Base-by-base conservation (phyloP, 2,113 vertebrate species). In the Sander lucioperca region DNA sequence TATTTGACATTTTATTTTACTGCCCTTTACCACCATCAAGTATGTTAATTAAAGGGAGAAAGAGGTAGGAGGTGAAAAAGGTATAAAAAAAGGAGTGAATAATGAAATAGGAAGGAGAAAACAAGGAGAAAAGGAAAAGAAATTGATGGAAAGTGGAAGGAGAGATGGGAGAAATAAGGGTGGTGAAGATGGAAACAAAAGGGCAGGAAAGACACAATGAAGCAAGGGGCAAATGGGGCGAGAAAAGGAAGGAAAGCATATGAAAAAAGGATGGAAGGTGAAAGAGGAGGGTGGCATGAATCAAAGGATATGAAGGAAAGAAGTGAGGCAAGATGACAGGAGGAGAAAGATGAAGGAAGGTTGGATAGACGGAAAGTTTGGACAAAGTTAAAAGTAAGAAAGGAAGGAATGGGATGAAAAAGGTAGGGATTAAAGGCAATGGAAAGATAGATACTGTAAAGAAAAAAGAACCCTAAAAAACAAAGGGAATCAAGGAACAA, bases 1-100 rank as follows among this genome's bases (percentile, higher is more conserved):
- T n/a, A 75, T 79, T 51, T 82, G 70, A 79, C 66, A 76, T 75
- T 76, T 79, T 53, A 74, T 74, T 51, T 82, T 30, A 56, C 54
- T 33, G 54, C 4, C 4, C 6, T 69, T 74, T 39, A 33, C 16
- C 59, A 18, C 45, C 33, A 47, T 25, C 2, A 23, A 25, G 72
- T 67, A 10, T 61, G 57, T 43, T 69, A 30, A 67, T 73, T 25
- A 27, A 14, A 36, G 6, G 19, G 53, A 30, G 45, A 11, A 5
- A 1, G 10, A 30, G 16, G 47, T 13, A 57, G 27, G 21, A 54
- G 19, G 61, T 3, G n/a, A 66, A 16, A 1, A 45, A 56, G 50
- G 36, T 25, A 47, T 19, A 25, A 39, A 25, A 25, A 27, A 50
- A 12, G 12, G 25, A 19, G 13, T 39, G 18, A 51, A 14, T 2